These are phyloP conservation scores for Glaucopsyche alexis DNA, from an alignment of 2,888 invertebrate genomes.

Conservation along the genomic window DNA sequence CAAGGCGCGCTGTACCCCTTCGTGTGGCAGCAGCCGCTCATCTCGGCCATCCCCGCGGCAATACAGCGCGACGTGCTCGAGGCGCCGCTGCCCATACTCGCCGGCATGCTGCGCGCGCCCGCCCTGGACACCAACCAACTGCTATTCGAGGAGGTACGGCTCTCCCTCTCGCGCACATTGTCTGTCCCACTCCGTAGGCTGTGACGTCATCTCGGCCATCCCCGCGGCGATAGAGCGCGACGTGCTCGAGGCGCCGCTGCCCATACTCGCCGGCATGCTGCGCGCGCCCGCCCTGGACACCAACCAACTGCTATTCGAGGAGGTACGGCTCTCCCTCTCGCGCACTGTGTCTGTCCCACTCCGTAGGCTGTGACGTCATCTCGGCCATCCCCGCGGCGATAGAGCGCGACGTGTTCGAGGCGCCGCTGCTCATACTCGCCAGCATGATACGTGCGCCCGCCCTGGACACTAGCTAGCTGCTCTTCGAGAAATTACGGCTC, in stretches of 20 bases:
- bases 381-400: slow-evolving; percentile 79
- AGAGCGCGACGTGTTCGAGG: slow-evolving; percentile 83
- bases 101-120: slow-evolving; percentile 81
- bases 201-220: slow-evolving; percentile 81
- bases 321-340: slow-evolving; percentile 45
- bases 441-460: slow-evolving; percentile 78
- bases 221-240: slow-evolving; percentile 85
- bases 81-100: slow-evolving; percentile 88
- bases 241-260: slow-evolving; percentile 86
- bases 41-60: slow-evolving; percentile 86
- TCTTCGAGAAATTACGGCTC: slow-evolving; percentile 56
- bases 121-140: slow-evolving; percentile 33
- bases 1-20: slow-evolving; percentile 89
- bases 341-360: neutral
- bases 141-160: slow-evolving; percentile 56
- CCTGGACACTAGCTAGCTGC: slow-evolving; percentile 32
- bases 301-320: slow-evolving; percentile 48
- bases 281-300: slow-evolving; percentile 40
- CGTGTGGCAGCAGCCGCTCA: slow-evolving; percentile 90
- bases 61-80: slow-evolving; percentile 84
- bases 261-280: slow-evolving; percentile 87
- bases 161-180: neutral
- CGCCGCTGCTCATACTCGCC: slow-evolving; percentile 89
- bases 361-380: slow-evolving; percentile 49
- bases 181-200: neutral